phyloP scores from a whole-genome alignment of 2,888 invertebrate genomes.

The Epistrophe eligans region DNA sequence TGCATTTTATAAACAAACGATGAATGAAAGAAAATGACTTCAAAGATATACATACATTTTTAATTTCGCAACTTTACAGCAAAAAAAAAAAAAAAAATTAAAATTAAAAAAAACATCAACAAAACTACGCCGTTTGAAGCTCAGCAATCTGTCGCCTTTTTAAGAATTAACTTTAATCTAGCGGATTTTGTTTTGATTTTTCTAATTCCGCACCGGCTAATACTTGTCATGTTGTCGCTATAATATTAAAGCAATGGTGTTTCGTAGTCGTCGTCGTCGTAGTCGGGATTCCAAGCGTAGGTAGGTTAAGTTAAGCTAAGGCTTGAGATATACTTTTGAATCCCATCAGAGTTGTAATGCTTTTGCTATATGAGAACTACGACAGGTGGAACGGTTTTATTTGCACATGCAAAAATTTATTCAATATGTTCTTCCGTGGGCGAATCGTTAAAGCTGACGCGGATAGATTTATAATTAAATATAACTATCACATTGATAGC shows the following conservation, averaged over 20 bases:
- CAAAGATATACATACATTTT: slow-evolving; percentile 6
- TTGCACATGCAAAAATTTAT: slow-evolving; percentile 48
- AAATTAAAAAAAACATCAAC: background rate
- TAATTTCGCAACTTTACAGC: slow-evolving; percentile 31
- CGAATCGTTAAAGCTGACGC: slow-evolving; percentile 53
- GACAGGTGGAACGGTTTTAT: slow-evolving; percentile 67
- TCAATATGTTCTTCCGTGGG: slow-evolving; percentile 43
- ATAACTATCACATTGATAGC: slow-evolving; percentile 41
- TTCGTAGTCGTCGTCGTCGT: slow-evolving; percentile 12
- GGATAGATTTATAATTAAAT: slow-evolving; percentile 59
- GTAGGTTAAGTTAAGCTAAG: slow-evolving; percentile 13
- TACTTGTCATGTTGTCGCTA: slow-evolving; percentile 14
- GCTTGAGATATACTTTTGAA: slow-evolving; percentile 16
- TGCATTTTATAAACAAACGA: slow-evolving; percentile 29
- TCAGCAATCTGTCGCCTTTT: slow-evolving; percentile 46
- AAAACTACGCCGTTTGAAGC: slow-evolving; percentile 16
- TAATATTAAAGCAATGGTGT: background rate
- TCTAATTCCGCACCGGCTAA: slow-evolving; percentile 24
- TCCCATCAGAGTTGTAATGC: slow-evolving; percentile 9
- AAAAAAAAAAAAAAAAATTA: background rate
- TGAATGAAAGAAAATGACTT: slow-evolving; percentile 22
- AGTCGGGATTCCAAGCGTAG: slow-evolving; percentile 23
- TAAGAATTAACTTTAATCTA: slow-evolving; percentile 36
- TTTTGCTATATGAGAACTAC: slow-evolving; percentile 32
- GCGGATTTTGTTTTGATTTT: slow-evolving; percentile 34